These are phyloP conservation scores for Steinernema scapterisci DNA, from an alignment of 2,888 invertebrate species.

Conservation along the genomic window DNA sequence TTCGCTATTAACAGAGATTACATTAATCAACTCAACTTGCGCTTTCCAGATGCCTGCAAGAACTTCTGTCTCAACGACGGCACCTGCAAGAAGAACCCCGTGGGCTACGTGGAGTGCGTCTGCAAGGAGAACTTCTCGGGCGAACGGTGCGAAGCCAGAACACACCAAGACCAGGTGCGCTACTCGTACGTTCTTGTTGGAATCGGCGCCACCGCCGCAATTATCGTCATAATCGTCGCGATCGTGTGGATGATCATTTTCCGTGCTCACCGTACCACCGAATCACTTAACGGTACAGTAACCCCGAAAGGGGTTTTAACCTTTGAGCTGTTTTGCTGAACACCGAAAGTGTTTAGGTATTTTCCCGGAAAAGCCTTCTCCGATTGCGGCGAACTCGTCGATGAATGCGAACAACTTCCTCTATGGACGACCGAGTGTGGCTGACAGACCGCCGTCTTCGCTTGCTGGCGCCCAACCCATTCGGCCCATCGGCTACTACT, in stretches of 20 bases:
- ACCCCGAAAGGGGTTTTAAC: neutral
- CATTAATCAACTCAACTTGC: no score
- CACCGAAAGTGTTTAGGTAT: constrained; percentile 8
- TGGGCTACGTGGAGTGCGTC: constrained; percentile 65
- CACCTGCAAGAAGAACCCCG: constrained; percentile 65
- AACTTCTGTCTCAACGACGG: constrained; percentile 68
- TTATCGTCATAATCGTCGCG: constrained; percentile 52
- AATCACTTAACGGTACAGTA: constrained; percentile 25
- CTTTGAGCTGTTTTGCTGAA: neutral
- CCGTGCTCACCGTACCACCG: constrained; percentile 40
- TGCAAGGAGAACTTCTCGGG: constrained; percentile 67
- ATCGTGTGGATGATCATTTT: constrained; percentile 66
- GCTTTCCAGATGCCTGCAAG: constrained; percentile 62
- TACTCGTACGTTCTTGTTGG: constrained; percentile 3
- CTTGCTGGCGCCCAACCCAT: constrained; percentile 45
- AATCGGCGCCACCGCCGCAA: constrained; percentile 23
- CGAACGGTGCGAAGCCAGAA: constrained; percentile 54
- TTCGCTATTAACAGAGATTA: no score
- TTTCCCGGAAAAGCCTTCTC: constrained; percentile 39
- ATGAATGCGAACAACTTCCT: constrained; percentile 48
- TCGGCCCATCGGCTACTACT: constrained; percentile 65
- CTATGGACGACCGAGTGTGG: constrained; percentile 44
- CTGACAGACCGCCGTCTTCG: constrained; percentile 41
- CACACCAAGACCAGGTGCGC: constrained; percentile 29
- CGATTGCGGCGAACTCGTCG: constrained; percentile 30